Base-by-base conservation (phyloP, 2,888 invertebrate species). In the Pristionchus exspectatus region DNA sequence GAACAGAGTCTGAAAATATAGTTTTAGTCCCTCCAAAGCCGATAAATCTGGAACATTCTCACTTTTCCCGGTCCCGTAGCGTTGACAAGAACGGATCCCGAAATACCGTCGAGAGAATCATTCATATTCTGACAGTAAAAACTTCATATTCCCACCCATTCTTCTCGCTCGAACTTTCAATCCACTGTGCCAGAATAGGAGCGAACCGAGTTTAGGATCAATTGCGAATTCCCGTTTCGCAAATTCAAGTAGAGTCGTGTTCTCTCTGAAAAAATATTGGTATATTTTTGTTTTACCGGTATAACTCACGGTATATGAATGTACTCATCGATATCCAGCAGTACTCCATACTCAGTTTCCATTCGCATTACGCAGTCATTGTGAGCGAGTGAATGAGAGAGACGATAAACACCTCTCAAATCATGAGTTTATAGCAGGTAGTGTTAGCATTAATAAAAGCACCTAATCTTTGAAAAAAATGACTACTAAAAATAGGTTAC, bases 311-410 rank as follows among this genome's bases (percentile, higher is more conserved):
- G 44, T 50, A 81, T 81, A 16, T 81, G 81, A 27, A 81, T 54
- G 50, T 81, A 81, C 54, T 81, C 81, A 81, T 81, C 81, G 24
- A 81, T 81, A 81, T 81, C 81, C 2, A 81, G 27, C 16, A 81
- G 81, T 54, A n/a, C 54, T 27, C 81, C 81, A 27, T 27, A 27
- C 54, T 81, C 81, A 5, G 50, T 3, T 21, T 81, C 50, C 81
- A 81, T 81, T 27, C 81, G 24, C 81, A 81, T 30, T 12, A 54
- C 81, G 18, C 81, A 81, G 24, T 81, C 81, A 27, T 81, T 81
- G 54, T 81, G 81, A 16, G 81, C 81, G n/a, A 81, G 77, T 7
- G 77, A 81, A 50, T 81, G 77, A n/a, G 77, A 81, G 24, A 81
- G 77, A 50, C 77, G 77, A 50, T 81, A 81, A 0, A 81, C 24